Percentiles rank a stretch among this genome's conserved stretches.
Evolutionary conservation across 2,888 invertebrate genomes (phyloP).

Genomic region (Eupithecia vulgata): DNA sequence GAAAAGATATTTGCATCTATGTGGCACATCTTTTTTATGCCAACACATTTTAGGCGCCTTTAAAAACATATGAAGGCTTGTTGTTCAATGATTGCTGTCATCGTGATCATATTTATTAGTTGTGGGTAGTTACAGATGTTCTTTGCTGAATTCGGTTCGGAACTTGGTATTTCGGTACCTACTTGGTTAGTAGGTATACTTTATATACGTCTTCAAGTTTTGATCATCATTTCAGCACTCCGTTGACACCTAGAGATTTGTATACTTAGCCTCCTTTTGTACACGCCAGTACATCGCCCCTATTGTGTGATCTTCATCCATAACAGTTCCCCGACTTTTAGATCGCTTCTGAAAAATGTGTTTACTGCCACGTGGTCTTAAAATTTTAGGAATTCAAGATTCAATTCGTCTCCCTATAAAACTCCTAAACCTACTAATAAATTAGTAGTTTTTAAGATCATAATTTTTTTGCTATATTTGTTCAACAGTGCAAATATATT

Average conservation of each 20-base stretch:
- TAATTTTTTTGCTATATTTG: too few relatives aligned
- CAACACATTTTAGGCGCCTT: conserved; percentile 65
- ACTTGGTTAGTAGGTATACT: background rate
- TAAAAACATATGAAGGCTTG: conserved; percentile 50
- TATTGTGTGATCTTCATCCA: background rate
- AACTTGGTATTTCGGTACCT: background rate
- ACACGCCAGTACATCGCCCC: background rate
- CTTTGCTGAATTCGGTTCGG: background rate
- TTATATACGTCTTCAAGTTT: background rate
- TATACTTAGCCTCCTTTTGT: background rate
- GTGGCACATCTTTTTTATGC: conserved; percentile 75
- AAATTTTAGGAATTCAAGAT: background rate
- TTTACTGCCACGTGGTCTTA: background rate
- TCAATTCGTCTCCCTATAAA: background rate
- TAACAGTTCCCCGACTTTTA: background rate
- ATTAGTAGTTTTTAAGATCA: too few relatives aligned
- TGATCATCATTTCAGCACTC: background rate
- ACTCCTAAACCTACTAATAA: too few relatives aligned
- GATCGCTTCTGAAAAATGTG: background rate
- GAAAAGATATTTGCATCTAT: conserved; percentile 79
- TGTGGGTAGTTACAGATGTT: background rate
- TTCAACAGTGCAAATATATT: too few relatives aligned
- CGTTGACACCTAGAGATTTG: background rate
- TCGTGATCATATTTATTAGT: background rate
- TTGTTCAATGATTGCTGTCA: conserved; percentile 47